phyloP scores from a whole-genome alignment of 2,113 vertebrate genomes.

The Halichoerus grypus region DNA sequence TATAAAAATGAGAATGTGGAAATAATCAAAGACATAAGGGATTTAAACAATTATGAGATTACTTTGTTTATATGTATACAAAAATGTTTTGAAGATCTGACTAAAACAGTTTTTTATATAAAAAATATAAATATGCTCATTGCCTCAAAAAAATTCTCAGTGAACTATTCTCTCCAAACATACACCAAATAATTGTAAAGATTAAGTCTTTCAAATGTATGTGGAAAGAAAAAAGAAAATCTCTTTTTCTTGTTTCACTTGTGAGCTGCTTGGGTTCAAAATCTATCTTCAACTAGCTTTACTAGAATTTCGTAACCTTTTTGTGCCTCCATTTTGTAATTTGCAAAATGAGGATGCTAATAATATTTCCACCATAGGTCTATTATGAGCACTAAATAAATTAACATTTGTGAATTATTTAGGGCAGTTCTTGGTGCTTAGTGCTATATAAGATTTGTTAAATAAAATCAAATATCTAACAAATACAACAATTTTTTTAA shows the following conservation, averaged over 20 bases:
- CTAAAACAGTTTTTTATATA: not conserved
- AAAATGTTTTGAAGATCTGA: not conserved
- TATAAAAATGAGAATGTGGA: not conserved
- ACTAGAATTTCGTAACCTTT: not conserved
- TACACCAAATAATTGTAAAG: not conserved
- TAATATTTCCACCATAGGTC: not conserved
- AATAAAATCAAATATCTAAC: not conserved
- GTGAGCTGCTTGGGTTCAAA: not conserved
- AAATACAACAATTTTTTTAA: not conserved
- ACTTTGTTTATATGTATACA: not conserved
- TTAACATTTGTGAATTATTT: not conserved
- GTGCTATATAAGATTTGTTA: not conserved
- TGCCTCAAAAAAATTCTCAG: not conserved
- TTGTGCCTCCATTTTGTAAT: not conserved
- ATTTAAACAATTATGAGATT: not conserved
- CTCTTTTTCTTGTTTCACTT: not conserved
- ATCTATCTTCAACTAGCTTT: not conserved
- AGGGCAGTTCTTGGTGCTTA: not conserved
- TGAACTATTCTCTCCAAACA: not conserved
- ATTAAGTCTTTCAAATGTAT: not conserved
- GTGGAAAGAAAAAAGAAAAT: not conserved
- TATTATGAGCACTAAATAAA: not conserved
- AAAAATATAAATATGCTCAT: slow-evolving; percentile 35
- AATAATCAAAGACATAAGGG: not conserved
- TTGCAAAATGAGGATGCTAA: not conserved